These are phyloP conservation scores for Galerucella pusilla DNA, from an alignment of 2,888 invertebrate genomes.

Conservation along the genomic window DNA sequence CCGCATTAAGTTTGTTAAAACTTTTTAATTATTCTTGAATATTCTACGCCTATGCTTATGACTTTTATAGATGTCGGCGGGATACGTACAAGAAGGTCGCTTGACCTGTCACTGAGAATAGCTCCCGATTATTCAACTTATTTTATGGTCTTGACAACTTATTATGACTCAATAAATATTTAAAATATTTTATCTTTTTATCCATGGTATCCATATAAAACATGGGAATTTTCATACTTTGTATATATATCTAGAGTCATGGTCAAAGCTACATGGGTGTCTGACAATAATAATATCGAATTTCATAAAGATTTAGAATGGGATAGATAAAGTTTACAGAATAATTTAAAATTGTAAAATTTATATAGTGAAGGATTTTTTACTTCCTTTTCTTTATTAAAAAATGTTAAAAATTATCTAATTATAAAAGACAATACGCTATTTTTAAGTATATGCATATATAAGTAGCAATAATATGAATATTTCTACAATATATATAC, in stretches of 20 bases:
- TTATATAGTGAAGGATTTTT: neutral
- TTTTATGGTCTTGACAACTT: slow-evolving; percentile 64
- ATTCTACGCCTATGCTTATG: neutral
- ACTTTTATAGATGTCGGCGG: slow-evolving; percentile 35
- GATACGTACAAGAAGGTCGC: slow-evolving; percentile 42
- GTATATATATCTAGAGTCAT: slow-evolving; percentile 42
- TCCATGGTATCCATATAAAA: slow-evolving; percentile 49
- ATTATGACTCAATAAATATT: slow-evolving; percentile 65
- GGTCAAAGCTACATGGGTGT: neutral
- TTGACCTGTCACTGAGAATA: slow-evolving; percentile 57
- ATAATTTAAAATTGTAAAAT: neutral
- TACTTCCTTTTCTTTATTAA: neutral
- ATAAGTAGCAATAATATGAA: slow-evolving; percentile 27
- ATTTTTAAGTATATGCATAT: slow-evolving; percentile 17
- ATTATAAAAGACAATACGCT: slow-evolving; percentile 21
- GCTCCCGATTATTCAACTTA: slow-evolving; percentile 62
- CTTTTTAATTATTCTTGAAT: neutral
- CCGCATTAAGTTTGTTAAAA: no score
- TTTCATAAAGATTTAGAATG: slow-evolving; percentile 43
- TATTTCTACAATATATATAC: slow-evolving; percentile 28
- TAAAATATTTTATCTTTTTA: slow-evolving; percentile 56
- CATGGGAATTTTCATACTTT: slow-evolving; percentile 60
- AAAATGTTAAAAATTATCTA: slow-evolving; percentile 8
- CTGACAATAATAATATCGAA: slow-evolving; percentile 40
- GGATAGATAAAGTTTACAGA: neutral